phyloP scores from a whole-genome alignment of 2,113 vertebrate genomes.

The Myodes glareolus region DNA sequence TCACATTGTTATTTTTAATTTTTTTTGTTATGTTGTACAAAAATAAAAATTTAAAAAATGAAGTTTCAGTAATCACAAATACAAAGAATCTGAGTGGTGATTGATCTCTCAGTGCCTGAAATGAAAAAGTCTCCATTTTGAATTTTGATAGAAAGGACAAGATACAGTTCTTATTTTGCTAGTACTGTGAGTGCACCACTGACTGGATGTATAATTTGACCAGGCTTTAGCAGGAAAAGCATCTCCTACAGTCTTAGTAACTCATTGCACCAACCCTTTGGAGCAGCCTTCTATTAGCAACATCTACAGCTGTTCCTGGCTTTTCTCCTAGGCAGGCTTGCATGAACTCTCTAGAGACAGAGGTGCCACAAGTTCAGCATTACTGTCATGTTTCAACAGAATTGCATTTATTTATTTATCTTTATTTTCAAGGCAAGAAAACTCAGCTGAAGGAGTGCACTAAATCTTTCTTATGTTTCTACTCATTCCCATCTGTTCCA shows the following conservation, averaged over 20 bases:
- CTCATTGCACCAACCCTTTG: not conserved
- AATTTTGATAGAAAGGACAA: not conserved
- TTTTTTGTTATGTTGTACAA: not conserved
- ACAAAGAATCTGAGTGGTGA: no score
- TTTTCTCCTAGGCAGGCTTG: not conserved
- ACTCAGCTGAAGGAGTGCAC: not conserved
- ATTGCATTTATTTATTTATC: not conserved
- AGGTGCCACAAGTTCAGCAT: not conserved
- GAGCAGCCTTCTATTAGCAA: not conserved
- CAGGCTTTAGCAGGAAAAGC: not conserved
- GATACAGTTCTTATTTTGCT: not conserved
- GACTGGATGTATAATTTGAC: not conserved
- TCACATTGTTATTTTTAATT: not conserved
- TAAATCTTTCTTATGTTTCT: not conserved
- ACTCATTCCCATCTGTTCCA: not conserved
- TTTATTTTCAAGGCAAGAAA: not conserved
- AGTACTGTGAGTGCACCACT: not conserved
- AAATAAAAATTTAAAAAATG: not conserved
- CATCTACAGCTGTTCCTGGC: not conserved
- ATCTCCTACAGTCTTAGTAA: not conserved
- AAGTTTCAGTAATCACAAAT: no score
- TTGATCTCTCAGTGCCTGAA: not conserved
- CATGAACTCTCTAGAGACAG: not conserved
- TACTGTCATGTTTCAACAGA: not conserved
- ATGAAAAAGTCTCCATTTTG: not conserved